Percentiles rank a stretch among this genome's conserved stretches.
Evolutionary conservation across 2,113 vertebrate genomes (phyloP).

Genomic region (Acinonyx jubatus): DNA sequence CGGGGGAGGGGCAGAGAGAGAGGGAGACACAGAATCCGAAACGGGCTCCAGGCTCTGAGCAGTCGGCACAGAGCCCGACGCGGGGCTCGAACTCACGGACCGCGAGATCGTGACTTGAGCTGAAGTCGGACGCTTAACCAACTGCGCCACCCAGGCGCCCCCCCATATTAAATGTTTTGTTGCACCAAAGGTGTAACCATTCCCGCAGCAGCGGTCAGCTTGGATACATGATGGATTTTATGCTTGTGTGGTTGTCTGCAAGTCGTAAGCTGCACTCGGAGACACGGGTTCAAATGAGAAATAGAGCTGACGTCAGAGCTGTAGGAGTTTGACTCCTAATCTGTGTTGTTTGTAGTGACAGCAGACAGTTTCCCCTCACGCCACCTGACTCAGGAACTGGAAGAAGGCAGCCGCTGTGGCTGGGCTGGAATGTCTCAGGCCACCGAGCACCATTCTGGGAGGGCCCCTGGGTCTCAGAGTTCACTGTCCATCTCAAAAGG

Average conservation of each 20-base stretch:
- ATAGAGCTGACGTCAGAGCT: background rate
- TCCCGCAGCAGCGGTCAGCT: background rate
- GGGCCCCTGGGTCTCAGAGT: background rate
- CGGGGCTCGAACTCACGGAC: too few species aligned
- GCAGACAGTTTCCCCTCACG: background rate
- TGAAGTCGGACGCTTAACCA: too few species aligned
- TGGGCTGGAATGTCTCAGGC: background rate
- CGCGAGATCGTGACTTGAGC: too few species aligned
- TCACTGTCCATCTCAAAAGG: background rate
- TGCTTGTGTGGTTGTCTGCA: background rate
- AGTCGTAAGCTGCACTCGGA: background rate
- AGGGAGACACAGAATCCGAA: too few species aligned
- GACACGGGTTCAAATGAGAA: background rate
- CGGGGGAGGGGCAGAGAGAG: too few species aligned
- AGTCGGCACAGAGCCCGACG: rapidly evolving
- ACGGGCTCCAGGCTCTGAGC: too few species aligned
- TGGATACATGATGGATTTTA: background rate
- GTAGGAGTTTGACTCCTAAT: background rate
- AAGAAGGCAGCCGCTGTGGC: background rate
- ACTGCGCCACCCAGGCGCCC: too few species aligned
- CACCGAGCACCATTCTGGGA: background rate
- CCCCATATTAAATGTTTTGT: background rate
- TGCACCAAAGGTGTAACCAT: background rate
- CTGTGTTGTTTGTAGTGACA: background rate
- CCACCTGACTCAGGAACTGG: background rate